Percentiles rank a stretch among this genome's conserved stretches.
phyloP scores from a whole-genome alignment of 2,888 invertebrate species.

The Scrobipalpa atriplicella region DNA sequence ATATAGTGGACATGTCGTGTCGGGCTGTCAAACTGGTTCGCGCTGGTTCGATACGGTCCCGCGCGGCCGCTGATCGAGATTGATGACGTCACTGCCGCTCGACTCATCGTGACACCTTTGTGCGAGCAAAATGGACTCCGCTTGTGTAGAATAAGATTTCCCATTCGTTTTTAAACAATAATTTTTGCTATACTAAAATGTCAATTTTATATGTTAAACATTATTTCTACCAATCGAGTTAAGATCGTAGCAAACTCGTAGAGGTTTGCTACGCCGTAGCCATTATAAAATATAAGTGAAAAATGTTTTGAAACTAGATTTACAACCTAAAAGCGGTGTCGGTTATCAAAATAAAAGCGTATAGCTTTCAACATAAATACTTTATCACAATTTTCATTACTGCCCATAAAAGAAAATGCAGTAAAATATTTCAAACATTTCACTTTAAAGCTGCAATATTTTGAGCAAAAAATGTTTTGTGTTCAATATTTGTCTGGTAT shows the following conservation, averaged over 20 bases:
- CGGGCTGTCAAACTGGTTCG: slow-evolving; percentile 5
- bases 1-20: slow-evolving; percentile 14
- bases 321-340: background rate
- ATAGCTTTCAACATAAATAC: background rate
- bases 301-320: background rate
- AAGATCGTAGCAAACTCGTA: background rate
- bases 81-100: slow-evolving; percentile 39
- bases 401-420: background rate
- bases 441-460: slow-evolving; percentile 1
- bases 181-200: too few species aligned
- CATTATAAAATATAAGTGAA: background rate
- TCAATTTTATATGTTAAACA: too few species aligned
- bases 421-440: slow-evolving; percentile 3
- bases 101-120: slow-evolving; percentile 11
- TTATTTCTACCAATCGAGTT: too few species aligned
- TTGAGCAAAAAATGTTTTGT: background rate
- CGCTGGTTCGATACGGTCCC: slow-evolving; percentile 29
- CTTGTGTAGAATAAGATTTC: background rate
- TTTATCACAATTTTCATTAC: background rate
- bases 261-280: background rate
- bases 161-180: too few species aligned
- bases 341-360: background rate
- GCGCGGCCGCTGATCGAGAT: slow-evolving; percentile 48
- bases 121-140: background rate
- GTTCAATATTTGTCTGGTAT: slow-evolving; percentile 1